Evolutionary conservation across 2,888 invertebrate genomes (phyloP).

Genomic region (Parascotia fuliginaria): DNA sequence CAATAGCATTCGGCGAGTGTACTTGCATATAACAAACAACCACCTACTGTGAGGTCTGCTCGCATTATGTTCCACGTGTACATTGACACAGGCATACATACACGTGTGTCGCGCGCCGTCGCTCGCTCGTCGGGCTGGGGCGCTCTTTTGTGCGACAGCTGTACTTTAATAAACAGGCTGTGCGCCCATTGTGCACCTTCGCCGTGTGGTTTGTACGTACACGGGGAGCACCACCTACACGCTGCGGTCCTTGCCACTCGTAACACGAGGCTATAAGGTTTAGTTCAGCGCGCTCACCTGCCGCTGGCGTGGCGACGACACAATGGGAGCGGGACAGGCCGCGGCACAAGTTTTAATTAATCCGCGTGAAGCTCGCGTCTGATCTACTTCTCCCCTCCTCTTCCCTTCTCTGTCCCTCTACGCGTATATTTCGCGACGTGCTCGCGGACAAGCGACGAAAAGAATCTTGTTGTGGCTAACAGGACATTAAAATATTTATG

Average conservation of each 20-base stretch:
- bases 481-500: no score
- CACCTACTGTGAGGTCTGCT: no score
- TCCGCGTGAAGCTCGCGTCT: slow-evolving; percentile 28
- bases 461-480: no score
- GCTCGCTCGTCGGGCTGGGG: no score
- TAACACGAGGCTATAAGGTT: not conserved
- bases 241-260: not conserved
- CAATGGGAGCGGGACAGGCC: slow-evolving; percentile 24
- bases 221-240: not conserved
- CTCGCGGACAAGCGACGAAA: no score
- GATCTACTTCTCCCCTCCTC: not conserved
- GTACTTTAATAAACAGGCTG: slow-evolving; percentile 44
- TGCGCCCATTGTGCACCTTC: slow-evolving; percentile 46
- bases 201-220: slow-evolving; percentile 23
- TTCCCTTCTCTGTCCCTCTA: not conserved
- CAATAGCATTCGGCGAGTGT: no score
- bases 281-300: not conserved
- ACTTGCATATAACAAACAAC: no score
- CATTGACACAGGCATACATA: no score
- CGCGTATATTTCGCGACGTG: not conserved
- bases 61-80: no score
- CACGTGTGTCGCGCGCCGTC: not conserved
- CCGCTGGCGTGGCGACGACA: not conserved
- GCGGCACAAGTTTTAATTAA: slow-evolving; percentile 44
- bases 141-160: slow-evolving; percentile 41